Evolutionary conservation across 2,888 invertebrate genomes (phyloP), one percentile per base, ranked within the genome.

Genomic region (Ormyrus nitidulus): DNA sequence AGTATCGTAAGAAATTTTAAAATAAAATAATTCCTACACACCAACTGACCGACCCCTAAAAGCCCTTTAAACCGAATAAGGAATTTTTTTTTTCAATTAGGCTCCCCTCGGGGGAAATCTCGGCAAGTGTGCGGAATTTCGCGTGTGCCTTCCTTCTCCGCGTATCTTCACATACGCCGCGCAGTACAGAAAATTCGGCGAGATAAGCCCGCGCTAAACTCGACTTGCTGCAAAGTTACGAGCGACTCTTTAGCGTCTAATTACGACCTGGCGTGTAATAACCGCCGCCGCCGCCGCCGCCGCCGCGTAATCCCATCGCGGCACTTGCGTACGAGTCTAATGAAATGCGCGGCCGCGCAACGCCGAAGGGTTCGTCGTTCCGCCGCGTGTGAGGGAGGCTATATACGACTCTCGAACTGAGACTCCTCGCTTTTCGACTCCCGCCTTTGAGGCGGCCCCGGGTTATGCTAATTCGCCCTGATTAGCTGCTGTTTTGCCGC

Each of bases 281-380:
- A 79, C 64, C 79, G 48, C 59, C n/a, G 13, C n/a, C 6, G 8
- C 62, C 48, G 54, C 64, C 53, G 62, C 54, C 46, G 44, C 61
- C 9, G 19, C 49, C 70, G 56, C 71, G 54, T 72, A 83, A 83
- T 83, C 83, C 83, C 79, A 73, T 73, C 70, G 79, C 75, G 75
- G 68, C 71, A 83, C 80, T 83, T 82, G 84, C 78, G 72, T 56
- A 13, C 81, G 83, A 81, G 84, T 86, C 86, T 89, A 89, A 88
- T 89, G 88, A 89, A 88, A 89, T 89, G 86, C 85, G 83, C 84
- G 85, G 85, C 85, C 58, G 10, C 34, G 13, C 64, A 54, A 51
- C 8, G 34, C 34, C 72, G 10, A 81, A 79, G 76, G 81, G 81
- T 65, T 78, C 54, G 53, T 62, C 19, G 34, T 34, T 64, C 13